Evolutionary conservation across 1,140 invertebrate species (phyloP), one percentile per base, ranked within the genome.

Genomic region (Drosophila bocqueti): DNA sequence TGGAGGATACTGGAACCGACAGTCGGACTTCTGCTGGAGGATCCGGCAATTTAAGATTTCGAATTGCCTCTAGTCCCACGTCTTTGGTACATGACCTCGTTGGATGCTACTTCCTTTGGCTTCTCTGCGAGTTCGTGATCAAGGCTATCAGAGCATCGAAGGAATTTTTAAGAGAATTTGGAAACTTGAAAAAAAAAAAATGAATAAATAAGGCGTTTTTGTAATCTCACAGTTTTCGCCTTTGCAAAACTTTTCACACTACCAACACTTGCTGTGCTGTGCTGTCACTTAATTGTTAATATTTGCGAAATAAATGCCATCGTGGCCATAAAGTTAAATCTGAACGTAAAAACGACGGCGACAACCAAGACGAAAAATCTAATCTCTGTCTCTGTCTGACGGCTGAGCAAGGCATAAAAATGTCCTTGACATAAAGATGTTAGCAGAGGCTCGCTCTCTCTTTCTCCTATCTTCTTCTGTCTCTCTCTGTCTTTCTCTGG

Each of bases 401-500:
- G 55, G 76, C 49, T 79, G 61, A 42, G 59, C 45, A 57, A 66
- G 68, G 58, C 68, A 80, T 80, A 82, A 82, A 73, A 83, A 60
- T 83, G 79, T 79, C 81, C 81, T 83, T 83, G 81, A 83, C 81
- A 83, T 76, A 82, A 83, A 83, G 79, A 74, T 62, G 65, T 45
- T 79, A 54, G 45, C 68, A 50, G 26, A 57, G 42, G 13, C 13
- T 52, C 15, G 54, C 42, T 13, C 26, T 50, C 43, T 42, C 26
- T 50, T 29, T n/a, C 5, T 18, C 4, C 46, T 13, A 13, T 31
- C 31, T 10, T 5, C 8, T 15, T n/a, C 52, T 18, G 34, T 65
- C 60, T 58, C 24, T 34, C 38, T 69, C 21, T 26, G 18, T 58
- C 60, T 65, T n/a, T 60, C 38, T 34, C 18, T 2, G 2, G 31